phyloP scores from a whole-genome alignment of 2,888 invertebrate species.

The Prosapia bicincta region DNA sequence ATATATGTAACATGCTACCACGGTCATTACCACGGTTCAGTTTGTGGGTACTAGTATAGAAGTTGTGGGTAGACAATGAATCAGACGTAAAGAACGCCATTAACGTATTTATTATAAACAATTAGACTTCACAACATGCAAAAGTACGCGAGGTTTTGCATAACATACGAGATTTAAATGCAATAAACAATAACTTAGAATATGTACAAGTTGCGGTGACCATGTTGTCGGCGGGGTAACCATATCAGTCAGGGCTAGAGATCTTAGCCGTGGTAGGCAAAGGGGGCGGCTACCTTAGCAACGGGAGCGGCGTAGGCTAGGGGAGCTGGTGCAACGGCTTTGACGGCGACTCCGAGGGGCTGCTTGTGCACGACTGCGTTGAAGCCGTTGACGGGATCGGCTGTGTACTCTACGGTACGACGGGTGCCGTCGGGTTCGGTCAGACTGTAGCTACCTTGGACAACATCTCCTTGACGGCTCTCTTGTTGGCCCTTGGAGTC shows the following conservation, averaged over 20 bases:
- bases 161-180: constrained; percentile 2
- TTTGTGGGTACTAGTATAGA: too few species aligned
- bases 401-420: constrained; percentile 40
- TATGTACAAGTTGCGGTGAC: background rate
- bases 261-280: constrained; percentile 32
- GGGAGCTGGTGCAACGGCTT: constrained; percentile 31
- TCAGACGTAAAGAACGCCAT: too few species aligned
- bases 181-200: background rate
- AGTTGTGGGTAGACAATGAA: too few species aligned
- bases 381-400: constrained; percentile 41
- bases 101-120: background rate
- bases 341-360: constrained; percentile 32
- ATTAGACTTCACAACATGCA: background rate
- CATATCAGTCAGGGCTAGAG: background rate
- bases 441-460: constrained; percentile 39
- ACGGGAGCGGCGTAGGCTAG: constrained; percentile 39
- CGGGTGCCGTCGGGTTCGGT: constrained; percentile 39
- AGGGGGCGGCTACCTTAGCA: constrained; percentile 45
- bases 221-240: background rate
- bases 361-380: constrained; percentile 41
- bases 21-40: too few species aligned
- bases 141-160: background rate
- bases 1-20: too few species aligned
- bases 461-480: constrained; percentile 37
- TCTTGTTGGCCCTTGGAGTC: constrained; percentile 40